Percentiles rank a stretch among this genome's conserved stretches.
Evolutionary conservation across 35 echinoderm and acorn worm genomes (phyloP).

Genomic region (Holothuria glaberrima): DNA sequence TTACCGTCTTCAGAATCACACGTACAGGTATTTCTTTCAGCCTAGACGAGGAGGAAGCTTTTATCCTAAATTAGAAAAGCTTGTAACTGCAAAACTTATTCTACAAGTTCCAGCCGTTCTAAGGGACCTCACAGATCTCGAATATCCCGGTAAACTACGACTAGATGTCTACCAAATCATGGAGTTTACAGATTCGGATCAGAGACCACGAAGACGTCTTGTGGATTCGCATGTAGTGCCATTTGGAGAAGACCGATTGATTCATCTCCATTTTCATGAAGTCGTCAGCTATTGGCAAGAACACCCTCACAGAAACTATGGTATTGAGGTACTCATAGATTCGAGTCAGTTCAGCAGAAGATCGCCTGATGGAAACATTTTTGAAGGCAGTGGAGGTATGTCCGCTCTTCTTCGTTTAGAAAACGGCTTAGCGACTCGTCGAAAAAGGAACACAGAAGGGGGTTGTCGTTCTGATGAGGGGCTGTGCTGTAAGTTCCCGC

Average conservation of each 20-base stretch:
- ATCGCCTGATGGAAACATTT: not conserved
- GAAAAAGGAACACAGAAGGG: not conserved
- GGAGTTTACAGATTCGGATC: not conserved
- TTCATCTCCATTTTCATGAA: not conserved
- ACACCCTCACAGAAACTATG: not conserved
- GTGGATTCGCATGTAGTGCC: not conserved
- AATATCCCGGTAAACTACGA: not conserved
- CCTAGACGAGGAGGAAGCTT: not conserved
- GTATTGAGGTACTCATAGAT: slow-evolving; percentile 4
- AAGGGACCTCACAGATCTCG: not conserved
- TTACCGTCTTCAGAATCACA: not conserved
- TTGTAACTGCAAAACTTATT: not conserved
- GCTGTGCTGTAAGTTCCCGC: slow-evolving; percentile 18
- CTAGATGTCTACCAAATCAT: not conserved
- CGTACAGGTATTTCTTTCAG: not conserved
- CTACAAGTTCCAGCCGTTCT: not conserved
- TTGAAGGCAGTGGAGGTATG: not conserved
- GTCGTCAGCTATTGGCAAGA: slow-evolving; percentile 7
- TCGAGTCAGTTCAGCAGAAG: not conserved
- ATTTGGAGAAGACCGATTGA: not conserved
- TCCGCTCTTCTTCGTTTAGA: not conserved
- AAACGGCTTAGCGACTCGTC: not conserved
- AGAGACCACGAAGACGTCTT: not conserved
- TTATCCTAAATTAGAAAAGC: not conserved
- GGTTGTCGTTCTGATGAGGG: not conserved